Percentiles rank a stretch among this genome's conserved stretches.
Evolutionary conservation across 2,797 vertebrate genomes (phyloP).

Genomic region (Aphelocoma californica): DNA sequence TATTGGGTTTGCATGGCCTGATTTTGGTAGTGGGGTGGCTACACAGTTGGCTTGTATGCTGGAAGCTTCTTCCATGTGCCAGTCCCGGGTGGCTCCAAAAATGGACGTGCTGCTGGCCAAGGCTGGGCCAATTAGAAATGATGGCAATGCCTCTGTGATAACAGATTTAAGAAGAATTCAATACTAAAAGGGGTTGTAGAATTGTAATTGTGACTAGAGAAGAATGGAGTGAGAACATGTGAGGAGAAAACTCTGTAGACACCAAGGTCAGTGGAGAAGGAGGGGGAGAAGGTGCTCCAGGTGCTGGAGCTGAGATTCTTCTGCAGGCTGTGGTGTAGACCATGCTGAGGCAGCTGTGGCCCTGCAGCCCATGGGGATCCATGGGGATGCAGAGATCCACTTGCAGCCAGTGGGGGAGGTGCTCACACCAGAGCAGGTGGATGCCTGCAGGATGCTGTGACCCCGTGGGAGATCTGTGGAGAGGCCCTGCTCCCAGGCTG

Average conservation of each 20-base stretch:
- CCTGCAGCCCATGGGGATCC: not conserved
- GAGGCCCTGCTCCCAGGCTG: not conserved
- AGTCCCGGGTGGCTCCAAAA: not conserved
- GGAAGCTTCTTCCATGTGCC: not conserved
- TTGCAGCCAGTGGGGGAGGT: not conserved
- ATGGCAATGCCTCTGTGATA: rapidly evolving
- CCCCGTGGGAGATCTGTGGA: rapidly evolving
- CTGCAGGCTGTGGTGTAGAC: rapidly evolving
- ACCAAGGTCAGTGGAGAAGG: not conserved
- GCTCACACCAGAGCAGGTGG: rapidly evolving
- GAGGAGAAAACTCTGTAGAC: not conserved
- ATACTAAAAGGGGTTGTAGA: not conserved
- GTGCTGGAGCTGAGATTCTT: rapidly evolving
- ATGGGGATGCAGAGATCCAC: not conserved
- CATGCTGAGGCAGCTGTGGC: not conserved
- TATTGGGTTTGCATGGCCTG: not conserved
- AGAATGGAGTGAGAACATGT: not conserved
- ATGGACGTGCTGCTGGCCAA: rapidly evolving
- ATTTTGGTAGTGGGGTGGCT: rapidly evolving
- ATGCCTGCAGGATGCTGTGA: not conserved
- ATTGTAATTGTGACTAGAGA: not conserved
- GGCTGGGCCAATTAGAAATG: not conserved
- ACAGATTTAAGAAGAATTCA: not conserved
- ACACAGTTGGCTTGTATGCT: too few relatives aligned
- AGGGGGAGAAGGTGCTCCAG: not conserved